Base-by-base conservation (phyloP, 2,113 vertebrate species). In the Tursiops truncatus region DNA sequence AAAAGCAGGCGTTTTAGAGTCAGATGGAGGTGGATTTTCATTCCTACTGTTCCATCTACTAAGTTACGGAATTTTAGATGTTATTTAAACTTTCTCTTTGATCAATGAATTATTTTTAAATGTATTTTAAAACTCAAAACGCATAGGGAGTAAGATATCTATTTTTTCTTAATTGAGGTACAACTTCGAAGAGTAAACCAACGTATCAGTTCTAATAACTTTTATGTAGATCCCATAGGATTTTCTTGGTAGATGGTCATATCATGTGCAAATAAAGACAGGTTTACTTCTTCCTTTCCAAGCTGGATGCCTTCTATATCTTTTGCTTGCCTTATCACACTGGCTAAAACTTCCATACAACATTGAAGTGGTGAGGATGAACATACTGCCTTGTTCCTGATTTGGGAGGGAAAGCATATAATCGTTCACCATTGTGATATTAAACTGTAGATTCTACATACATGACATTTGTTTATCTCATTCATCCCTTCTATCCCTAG, bases 111-210 rank as follows among this genome's bases (percentile, higher is more conserved):
- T 88, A 60, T 25, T 82, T 87, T 84, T 2, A 36, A 83, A 73
- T n/a, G 10, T 62, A 74, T 73, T 81, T 96, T 67, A 44, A 85
- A 96, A 76, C 38, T 81, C 44, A 96, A 90, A 94, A 62, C 33
- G 18, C 15, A 58, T 28, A 28, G 3, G 18, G 26, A 62, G 3
- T 20, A 80, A 63, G 28, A 71, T 17, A 26, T 12, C 31, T 65
- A 62, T 8, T 73, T 82, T 82, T 84, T 50, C 31, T 91, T 38
- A 58, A 60, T 10, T 91, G 23, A 86, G 28, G 36, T 38, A 67
- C 60, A 68, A 41, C 2, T 41, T 76, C 8, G 41, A 79, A 96
- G 62, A 83, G 58, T 62, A 44, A 83, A 67, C 53, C 28, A 44
- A 44, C 8, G 21, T 50, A 80, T 50, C 17, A 38, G 38, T 60